Percentiles rank a stretch among this genome's conserved stretches.
Evolutionary conservation across 2,888 invertebrate genomes (phyloP).

Genomic region (Helicoverpa assulta): DNA sequence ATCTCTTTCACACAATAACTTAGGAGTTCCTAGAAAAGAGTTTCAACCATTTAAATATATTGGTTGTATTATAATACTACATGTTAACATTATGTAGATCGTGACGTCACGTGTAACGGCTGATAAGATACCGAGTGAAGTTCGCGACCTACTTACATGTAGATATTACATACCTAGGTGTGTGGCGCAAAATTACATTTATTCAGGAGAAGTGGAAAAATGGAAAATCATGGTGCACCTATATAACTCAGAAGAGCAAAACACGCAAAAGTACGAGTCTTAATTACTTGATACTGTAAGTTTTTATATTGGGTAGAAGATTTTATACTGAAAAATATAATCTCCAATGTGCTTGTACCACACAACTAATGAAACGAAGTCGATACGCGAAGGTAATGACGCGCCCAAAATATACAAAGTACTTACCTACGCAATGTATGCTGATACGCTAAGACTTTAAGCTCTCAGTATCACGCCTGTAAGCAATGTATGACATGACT

Average conservation of each 20-base stretch:
- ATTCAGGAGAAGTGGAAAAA: conserved; percentile 14
- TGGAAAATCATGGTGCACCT: too few relatives aligned
- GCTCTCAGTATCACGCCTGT: conserved; percentile 45
- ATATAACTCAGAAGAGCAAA: too few relatives aligned
- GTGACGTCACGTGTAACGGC: conserved; percentile 60
- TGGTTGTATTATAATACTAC: conserved; percentile 6
- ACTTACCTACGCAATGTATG: conserved; percentile 55
- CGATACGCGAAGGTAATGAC: conserved; percentile 62
- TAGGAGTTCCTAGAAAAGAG: too few relatives aligned
- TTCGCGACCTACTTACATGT: conserved; percentile 67
- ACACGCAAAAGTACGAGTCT: too few relatives aligned
- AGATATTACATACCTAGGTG: conserved; percentile 47
- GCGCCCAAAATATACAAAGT: conserved; percentile 55
- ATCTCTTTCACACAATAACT: too few relatives aligned
- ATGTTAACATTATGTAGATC: conserved; percentile 45
- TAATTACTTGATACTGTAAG: too few relatives aligned
- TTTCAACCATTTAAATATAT: background rate
- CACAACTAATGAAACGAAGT: conserved; percentile 61
- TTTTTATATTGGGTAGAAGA: too few relatives aligned
- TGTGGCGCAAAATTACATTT: conserved; percentile 41
- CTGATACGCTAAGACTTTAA: conserved; percentile 60
- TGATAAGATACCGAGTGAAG: conserved; percentile 65
- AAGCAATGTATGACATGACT: conserved; percentile 10
- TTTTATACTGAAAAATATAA: too few relatives aligned
- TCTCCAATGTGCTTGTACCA: conserved; percentile 30